Evolutionary conservation across 2,113 vertebrate genomes (phyloP), one percentile per base, ranked within the genome.

Genomic region (Aleadryas rufinucha): DNA sequence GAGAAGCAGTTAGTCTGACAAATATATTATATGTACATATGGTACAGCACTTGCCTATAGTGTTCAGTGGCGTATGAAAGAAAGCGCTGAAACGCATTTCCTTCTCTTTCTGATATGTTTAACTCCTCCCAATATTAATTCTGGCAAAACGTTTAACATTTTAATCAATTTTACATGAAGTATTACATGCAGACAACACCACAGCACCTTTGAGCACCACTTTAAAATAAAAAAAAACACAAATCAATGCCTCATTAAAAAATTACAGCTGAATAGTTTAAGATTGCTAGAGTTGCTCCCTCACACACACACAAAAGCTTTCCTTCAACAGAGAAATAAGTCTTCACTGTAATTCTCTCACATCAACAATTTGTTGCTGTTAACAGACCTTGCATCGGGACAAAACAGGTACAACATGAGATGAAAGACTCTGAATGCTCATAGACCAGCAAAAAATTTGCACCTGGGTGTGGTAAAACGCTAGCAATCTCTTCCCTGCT

Each of bases 1-100:
- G 16, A 97, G 95, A 95, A 97, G 94, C 94, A 95, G 76, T 97
- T 94, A 97, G 87, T 81, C 95, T 96, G 94, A 97, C 95, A 95
- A 97, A 97, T 84, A 93, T 28, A 96, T 79, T 94, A 41, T 92
- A 94, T 80, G 96, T 97, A 91, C 93, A 97, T 91, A 92, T 59
- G 93, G 84, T 84, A 57, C 65, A 65, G 94, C 85, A 84, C 77
- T 95, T 86, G 89, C 42, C 87, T 98, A 89, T 96, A 95, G 31
- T 49, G 94, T 72, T 91, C 92, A 86, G 85, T 2, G 1, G 45
- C 7, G 7, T 35, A 94, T 3, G 57, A 96, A 91, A n/a, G n/a
- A n/a, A n/a, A 95, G 91, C 52, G 41, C 50, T 27, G 41, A 90
- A 97, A 96, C 0, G 3, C 47, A 10, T 92, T 85, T 90, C n/a